A percentile compares a stretch with the other conserved stretches of the same genome.
Evolutionary conservation across 2,888 invertebrate species (phyloP).

Genomic region (Diaperis boleti): DNA sequence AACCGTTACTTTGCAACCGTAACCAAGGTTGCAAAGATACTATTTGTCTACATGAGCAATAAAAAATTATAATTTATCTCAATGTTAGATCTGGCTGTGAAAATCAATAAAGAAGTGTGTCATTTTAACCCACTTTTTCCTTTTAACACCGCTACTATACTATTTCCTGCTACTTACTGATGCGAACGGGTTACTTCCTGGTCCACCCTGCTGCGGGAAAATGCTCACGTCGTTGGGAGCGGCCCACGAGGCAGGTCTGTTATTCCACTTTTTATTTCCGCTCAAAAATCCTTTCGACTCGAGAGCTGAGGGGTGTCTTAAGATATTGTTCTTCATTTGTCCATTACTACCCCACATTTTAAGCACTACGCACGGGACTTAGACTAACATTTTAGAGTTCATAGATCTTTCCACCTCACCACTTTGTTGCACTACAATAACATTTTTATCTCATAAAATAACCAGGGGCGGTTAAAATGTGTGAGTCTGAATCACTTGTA

Average conservation of each 20-base stretch:
- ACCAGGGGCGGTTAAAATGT: constrained; percentile 9
- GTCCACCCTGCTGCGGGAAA: constrained; percentile 37
- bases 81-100: too few species aligned
- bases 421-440: neutral
- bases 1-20: too few species aligned
- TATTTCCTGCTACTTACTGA: constrained; percentile 48
- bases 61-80: too few species aligned
- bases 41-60: too few species aligned
- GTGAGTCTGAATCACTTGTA: neutral
- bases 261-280: constrained; percentile 59
- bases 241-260: constrained; percentile 61
- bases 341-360: constrained; percentile 53
- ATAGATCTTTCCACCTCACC: neutral
- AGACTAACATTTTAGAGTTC: constrained; percentile 3
- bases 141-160: neutral
- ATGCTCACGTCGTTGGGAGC: constrained; percentile 53
- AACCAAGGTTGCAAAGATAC: too few species aligned
- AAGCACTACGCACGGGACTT: constrained; percentile 11
- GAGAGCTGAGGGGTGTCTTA: constrained; percentile 53
- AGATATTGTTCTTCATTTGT: constrained; percentile 55
- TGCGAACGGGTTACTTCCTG: constrained; percentile 42
- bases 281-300: constrained; percentile 55
- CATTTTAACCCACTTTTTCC: too few species aligned
- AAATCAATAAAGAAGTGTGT: too few species aligned
- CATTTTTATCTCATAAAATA: constrained; percentile 16